Percentiles rank a stretch among this genome's conserved stretches.
Evolutionary conservation across 2,797 vertebrate species (phyloP).

Genomic region (Gila robusta): DNA sequence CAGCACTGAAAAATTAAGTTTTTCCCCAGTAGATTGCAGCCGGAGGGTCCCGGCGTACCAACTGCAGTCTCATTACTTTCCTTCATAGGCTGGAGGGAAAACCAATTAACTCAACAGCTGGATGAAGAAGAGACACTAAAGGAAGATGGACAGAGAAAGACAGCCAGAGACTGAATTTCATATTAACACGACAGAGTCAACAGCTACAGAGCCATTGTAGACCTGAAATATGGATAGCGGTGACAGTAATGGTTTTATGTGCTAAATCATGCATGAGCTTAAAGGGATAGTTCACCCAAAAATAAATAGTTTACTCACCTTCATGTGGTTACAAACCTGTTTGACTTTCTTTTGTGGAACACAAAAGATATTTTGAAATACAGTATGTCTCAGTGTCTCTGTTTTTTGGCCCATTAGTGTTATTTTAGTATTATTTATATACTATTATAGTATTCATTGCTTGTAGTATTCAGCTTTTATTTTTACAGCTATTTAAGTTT

Average conservation of each 20-base stretch:
- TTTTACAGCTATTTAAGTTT: neutral
- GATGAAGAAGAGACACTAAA: conserved; percentile 42
- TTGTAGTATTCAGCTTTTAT: neutral
- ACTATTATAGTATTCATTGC: neutral
- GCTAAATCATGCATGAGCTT: neutral
- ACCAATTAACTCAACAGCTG: conserved; percentile 65
- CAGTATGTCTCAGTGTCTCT: neutral
- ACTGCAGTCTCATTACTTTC: conserved; percentile 58
- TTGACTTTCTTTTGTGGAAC: neutral
- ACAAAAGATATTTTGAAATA: neutral
- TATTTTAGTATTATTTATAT: neutral
- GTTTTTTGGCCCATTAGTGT: neutral
- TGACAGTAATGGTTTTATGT: conserved; percentile 12
- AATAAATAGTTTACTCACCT: neutral
- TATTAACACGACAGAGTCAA: conserved; percentile 42
- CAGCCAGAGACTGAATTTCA: conserved; percentile 42
- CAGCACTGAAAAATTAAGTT: conserved; percentile 49
- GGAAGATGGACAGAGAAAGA: conserved; percentile 30
- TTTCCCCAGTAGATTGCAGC: conserved; percentile 46
- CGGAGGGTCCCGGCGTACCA: conserved; percentile 40
- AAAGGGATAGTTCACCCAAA: neutral
- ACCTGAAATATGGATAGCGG: conserved; percentile 16
- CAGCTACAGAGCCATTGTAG: conserved; percentile 19
- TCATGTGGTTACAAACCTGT: neutral
- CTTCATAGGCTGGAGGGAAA: conserved; percentile 59